These are phyloP conservation scores for Halcyon malimbica DNA, from an alignment of 2,113 vertebrate genomes.

Conservation along the genomic window DNA sequence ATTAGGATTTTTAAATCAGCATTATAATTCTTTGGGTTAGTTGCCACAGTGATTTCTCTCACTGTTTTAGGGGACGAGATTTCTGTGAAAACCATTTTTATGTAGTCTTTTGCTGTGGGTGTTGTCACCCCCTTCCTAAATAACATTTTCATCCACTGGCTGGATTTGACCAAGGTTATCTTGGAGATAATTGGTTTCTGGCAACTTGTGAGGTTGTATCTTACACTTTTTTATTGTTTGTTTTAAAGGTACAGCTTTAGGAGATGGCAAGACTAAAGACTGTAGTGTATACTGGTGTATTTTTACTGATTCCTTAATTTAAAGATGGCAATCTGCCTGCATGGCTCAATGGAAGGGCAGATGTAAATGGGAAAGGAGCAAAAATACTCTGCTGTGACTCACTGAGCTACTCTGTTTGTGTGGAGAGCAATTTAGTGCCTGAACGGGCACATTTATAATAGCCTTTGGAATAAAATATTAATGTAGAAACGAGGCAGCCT, in stretches of 20 bases:
- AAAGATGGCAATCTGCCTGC: not conserved
- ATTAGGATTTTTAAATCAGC: not conserved
- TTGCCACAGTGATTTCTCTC: not conserved
- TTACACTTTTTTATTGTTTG: not conserved
- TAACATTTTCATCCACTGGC: not conserved
- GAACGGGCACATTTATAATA: not conserved
- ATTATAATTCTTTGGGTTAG: not conserved
- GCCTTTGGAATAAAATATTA: not conserved
- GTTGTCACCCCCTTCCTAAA: not conserved
- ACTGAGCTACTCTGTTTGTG: not conserved
- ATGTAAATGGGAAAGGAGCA: not conserved
- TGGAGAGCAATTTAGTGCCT: not conserved
- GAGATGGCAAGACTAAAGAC: not conserved
- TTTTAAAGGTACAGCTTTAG: not conserved
- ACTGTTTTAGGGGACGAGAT: not conserved
- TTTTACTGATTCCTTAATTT: not conserved
- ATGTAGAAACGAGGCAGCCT: not conserved
- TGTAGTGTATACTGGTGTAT: not conserved
- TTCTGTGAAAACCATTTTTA: constrained; percentile 14
- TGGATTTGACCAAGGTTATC: not conserved
- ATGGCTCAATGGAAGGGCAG: not conserved
- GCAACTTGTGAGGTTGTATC: not conserved
- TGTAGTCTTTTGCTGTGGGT: not conserved
- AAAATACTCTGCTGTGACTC: not conserved
- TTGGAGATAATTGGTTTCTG: not conserved